A percentile compares a stretch with the other conserved stretches of the same genome.
These are phyloP conservation scores for Minunthozetes semirufus DNA, from an alignment of 2,888 invertebrate genomes.

Conservation along the genomic window DNA sequence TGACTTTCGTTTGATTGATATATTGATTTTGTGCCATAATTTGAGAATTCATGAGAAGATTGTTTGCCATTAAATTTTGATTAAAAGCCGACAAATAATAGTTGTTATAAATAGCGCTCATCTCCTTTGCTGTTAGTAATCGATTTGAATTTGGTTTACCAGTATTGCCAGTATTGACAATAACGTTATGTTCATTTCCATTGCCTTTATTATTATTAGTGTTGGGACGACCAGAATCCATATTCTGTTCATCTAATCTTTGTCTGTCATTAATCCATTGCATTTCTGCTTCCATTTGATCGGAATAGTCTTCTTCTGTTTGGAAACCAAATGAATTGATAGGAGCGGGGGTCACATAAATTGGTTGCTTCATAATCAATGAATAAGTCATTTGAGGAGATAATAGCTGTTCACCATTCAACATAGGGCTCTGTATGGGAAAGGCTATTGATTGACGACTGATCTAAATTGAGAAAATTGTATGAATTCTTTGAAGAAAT, in stretches of 20 bases:
- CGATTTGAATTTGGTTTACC: background rate
- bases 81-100: background rate
- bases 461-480: too few relatives aligned
- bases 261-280: constrained; percentile 1
- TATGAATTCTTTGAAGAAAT: too few relatives aligned
- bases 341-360: background rate
- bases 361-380: background rate
- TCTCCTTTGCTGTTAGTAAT: background rate
- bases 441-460: background rate
- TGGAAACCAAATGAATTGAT: background rate
- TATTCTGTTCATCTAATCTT: background rate
- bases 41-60: too few relatives aligned
- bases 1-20: too few relatives aligned
- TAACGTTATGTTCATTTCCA: background rate
- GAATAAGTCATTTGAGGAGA: background rate
- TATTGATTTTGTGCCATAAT: too few relatives aligned
- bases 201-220: background rate
- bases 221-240: background rate
- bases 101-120: background rate
- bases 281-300: background rate
- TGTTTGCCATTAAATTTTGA: too few relatives aligned
- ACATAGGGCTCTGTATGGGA: background rate
- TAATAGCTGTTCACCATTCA: background rate
- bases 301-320: background rate
- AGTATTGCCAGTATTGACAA: background rate